Evolutionary conservation across 2,797 vertebrate genomes (phyloP).

Genomic region (Nannoperca australis): DNA sequence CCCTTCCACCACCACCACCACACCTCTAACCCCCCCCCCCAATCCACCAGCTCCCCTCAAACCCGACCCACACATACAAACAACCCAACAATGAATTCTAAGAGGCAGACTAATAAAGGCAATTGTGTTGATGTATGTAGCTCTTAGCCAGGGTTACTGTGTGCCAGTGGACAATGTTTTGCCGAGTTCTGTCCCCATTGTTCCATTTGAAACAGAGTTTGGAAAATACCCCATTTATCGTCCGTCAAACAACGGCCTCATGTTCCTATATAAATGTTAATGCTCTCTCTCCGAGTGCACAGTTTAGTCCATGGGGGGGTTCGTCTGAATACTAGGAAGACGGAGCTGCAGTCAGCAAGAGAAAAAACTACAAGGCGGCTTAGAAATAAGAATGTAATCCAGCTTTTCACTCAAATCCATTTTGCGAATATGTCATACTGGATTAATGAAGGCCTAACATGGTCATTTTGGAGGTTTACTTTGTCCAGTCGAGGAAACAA

Average conservation of each 20-base stretch:
- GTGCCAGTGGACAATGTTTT: slow-evolving; percentile 58
- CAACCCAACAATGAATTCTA: slow-evolving; percentile 57
- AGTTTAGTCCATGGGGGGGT: slow-evolving; percentile 42
- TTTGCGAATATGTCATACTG: slow-evolving; percentile 77
- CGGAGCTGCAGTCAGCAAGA: slow-evolving; percentile 37
- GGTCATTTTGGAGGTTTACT: slow-evolving; percentile 41
- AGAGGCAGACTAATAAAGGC: slow-evolving; percentile 66
- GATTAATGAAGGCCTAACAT: slow-evolving; percentile 62
- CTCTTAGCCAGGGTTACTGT: slow-evolving; percentile 57
- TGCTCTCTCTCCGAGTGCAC: slow-evolving; percentile 59
- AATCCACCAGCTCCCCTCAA: slow-evolving; percentile 14
- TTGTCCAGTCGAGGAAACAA: slow-evolving; percentile 37
- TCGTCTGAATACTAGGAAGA: slow-evolving; percentile 48
- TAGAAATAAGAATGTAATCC: slow-evolving; percentile 68
- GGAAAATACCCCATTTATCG: slow-evolving; percentile 80
- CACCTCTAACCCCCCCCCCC: slow-evolving; percentile 15
- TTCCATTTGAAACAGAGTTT: slow-evolving; percentile 72
- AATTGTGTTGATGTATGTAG: slow-evolving; percentile 74
- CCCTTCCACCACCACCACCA: not conserved
- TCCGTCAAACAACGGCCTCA: slow-evolving; percentile 68
- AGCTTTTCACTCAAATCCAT: slow-evolving; percentile 66
- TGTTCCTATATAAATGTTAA: slow-evolving; percentile 86
- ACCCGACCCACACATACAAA: slow-evolving; percentile 52
- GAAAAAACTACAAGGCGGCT: slow-evolving; percentile 56
- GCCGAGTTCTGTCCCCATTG: slow-evolving; percentile 62